phyloP scores from a whole-genome alignment of 2,888 invertebrate species.

The Sinopyrophorus schimmeli region DNA sequence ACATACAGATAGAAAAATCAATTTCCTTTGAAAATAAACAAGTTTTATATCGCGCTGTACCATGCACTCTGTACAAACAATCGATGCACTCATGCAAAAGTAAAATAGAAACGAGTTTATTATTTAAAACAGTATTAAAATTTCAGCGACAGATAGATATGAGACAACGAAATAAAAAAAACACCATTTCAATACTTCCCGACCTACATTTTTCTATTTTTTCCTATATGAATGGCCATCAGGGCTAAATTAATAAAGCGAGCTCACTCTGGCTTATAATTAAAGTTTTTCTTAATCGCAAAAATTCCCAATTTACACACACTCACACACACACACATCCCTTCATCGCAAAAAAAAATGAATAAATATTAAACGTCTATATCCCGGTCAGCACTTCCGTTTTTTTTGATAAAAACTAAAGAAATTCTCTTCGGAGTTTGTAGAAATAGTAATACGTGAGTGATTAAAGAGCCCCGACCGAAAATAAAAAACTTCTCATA shows the following conservation, averaged over 20 bases:
- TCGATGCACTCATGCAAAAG: conserved; percentile 24
- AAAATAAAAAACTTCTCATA: no score
- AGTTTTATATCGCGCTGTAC: conserved; percentile 17
- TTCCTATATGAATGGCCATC: no score
- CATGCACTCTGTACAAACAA: conserved; percentile 20
- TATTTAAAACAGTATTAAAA: conserved; percentile 20
- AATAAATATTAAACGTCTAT: no score
- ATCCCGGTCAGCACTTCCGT: no score
- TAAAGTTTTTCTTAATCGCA: conserved; percentile 14
- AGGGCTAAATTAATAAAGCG: conserved; percentile 4
- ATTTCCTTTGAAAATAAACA: conserved; percentile 17
- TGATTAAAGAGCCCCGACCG: no score
- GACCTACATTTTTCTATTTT: conserved; percentile 25
- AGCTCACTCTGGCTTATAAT: conserved; percentile 13
- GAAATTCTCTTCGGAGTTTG: no score
- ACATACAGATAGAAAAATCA: conserved; percentile 19
- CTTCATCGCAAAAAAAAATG: no score
- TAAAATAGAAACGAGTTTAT: conserved; percentile 12
- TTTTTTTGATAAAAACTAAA: no score
- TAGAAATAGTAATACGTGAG: no score
- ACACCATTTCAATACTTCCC: no score
- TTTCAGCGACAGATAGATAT: conserved; percentile 20
- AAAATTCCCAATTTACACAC: no score
- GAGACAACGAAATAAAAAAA: conserved; percentile 15
- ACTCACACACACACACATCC: no score